phyloP scores from a whole-genome alignment of 2,888 invertebrate species.

The Endotricha flammealis region DNA sequence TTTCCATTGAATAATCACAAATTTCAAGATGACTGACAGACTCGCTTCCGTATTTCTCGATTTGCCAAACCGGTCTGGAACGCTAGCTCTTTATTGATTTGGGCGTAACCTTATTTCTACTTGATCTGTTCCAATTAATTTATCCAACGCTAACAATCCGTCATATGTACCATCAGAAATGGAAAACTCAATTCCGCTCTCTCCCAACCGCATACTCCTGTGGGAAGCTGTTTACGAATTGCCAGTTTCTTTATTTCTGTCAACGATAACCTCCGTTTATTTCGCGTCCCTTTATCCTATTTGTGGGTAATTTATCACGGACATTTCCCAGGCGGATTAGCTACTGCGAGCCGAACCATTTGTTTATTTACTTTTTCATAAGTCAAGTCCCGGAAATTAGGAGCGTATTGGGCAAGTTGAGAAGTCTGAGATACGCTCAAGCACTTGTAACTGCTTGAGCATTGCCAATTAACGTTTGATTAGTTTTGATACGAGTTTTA shows the following conservation, averaged over 20 bases:
- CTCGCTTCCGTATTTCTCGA: too few species aligned
- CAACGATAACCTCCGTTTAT: conserved; percentile 36
- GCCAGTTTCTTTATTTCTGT: conserved; percentile 43
- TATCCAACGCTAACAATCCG: too few species aligned
- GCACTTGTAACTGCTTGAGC: too few species aligned
- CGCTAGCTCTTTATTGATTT: too few species aligned
- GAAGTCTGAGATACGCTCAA: not conserved
- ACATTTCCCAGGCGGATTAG: conserved; percentile 31
- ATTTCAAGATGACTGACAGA: too few species aligned
- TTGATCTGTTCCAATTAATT: too few species aligned
- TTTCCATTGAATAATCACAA: too few species aligned
- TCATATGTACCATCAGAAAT: too few species aligned
- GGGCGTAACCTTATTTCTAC: too few species aligned
- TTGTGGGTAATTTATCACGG: conserved; percentile 46
- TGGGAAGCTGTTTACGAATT: conserved; percentile 31
- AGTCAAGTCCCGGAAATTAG: conserved; percentile 14
- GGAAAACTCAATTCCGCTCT: conserved; percentile 4
- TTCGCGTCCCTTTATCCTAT: conserved; percentile 36
- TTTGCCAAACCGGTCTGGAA: too few species aligned
- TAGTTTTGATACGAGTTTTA: too few species aligned
- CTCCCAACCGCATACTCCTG: not conserved
- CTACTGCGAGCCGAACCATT: conserved; percentile 20
- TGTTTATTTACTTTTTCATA: conserved; percentile 29
- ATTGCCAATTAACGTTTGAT: too few species aligned
- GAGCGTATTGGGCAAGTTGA: not conserved